Percentiles rank a stretch among this genome's conserved stretches.
phyloP scores from a whole-genome alignment of 2,113 vertebrate genomes.

The Maccullochella peelii region DNA sequence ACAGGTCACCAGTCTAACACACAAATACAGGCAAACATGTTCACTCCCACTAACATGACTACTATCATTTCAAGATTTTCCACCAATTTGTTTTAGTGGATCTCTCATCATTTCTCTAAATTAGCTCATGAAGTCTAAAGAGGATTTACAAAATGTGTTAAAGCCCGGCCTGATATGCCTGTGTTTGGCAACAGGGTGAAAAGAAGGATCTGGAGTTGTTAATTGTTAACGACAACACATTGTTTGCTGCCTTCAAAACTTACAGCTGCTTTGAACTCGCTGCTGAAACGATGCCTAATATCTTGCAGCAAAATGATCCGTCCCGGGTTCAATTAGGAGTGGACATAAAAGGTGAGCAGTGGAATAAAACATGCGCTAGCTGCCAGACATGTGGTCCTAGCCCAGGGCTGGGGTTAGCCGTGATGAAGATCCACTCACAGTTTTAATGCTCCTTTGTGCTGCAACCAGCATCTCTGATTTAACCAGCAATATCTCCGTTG shows the following conservation, averaged over 20 bases:
- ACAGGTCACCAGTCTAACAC: not conserved
- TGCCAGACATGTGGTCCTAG: slow-evolving; percentile 32
- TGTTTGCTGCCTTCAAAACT: slow-evolving; percentile 27
- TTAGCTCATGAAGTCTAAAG: not conserved
- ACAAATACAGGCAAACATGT: not conserved
- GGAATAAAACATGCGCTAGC: slow-evolving; percentile 25
- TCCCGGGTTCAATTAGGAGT: slow-evolving; percentile 3
- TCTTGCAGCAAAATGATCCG: slow-evolving; percentile 41
- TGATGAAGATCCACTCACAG: slow-evolving; percentile 12
- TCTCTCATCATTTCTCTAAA: not conserved
- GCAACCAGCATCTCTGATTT: slow-evolving; percentile 58
- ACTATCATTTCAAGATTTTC: too few relatives aligned
- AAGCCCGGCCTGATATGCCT: not conserved
- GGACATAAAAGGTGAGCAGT: slow-evolving; percentile 59
- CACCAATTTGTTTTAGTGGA: not conserved
- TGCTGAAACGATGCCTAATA: slow-evolving; percentile 20
- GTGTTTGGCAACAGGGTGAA: not conserved
- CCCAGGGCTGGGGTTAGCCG: slow-evolving; percentile 41
- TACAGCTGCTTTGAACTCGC: slow-evolving; percentile 35
- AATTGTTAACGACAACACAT: slow-evolving; percentile 31
- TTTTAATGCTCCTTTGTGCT: slow-evolving; percentile 29
- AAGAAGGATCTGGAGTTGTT: slow-evolving; percentile 18
- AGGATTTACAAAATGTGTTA: not conserved
- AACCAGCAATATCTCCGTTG: slow-evolving; percentile 19
- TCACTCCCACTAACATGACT: not conserved